Evolutionary conservation across 2,797 vertebrate genomes (phyloP), one percentile per base, ranked within the genome.

Genomic region (Sebastes melanostomus): DNA sequence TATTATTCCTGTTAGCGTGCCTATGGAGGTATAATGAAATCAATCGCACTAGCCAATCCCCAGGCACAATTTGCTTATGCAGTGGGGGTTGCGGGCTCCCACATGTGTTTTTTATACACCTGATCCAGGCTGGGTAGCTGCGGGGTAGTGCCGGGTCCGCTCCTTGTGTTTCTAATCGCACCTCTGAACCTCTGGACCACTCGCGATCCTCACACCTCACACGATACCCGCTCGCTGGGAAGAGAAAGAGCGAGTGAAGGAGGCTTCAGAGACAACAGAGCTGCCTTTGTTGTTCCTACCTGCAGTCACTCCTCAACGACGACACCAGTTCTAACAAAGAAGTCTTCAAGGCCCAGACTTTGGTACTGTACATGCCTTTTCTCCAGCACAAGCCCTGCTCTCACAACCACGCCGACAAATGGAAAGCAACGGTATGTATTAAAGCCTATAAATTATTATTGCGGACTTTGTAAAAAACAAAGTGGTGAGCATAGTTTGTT

Each of bases 361-460:
- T 36, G 83, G 88, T 90, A 88, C 91, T 87, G 83, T 89, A 88
- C 66, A 75, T 12, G 79, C 81, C 80, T 81, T 89, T 80, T 80
- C 80, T 92, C 65, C 80, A 88, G 89, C 93, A 93, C 82, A 88
- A 90, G 82, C 87, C 81, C 81, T 78, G 84, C 69, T 89, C 68
- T 88, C 75, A 85, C 77, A 85, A 82, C 86, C 78, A 87, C 32
- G 81, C 73, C 72, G 90, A 92, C 80, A 77, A 87, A 91, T 82
- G 78, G 83, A 92, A 91, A 86, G 89, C 88, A 85, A 80, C 62
- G 82, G 83, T 82, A 60, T 91, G 82, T 90, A 82, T 89, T 90
- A 91, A 93, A 92, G 91, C 92, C 86, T 94, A 93, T 95, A 96
- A 96, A 95, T 96, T 94, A 96, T 96, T 94, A 93, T 93, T 94